These are phyloP conservation scores for Parasteatoda tepidariorum DNA, from an alignment of 1,140 invertebrate species.

Conservation along the genomic window DNA sequence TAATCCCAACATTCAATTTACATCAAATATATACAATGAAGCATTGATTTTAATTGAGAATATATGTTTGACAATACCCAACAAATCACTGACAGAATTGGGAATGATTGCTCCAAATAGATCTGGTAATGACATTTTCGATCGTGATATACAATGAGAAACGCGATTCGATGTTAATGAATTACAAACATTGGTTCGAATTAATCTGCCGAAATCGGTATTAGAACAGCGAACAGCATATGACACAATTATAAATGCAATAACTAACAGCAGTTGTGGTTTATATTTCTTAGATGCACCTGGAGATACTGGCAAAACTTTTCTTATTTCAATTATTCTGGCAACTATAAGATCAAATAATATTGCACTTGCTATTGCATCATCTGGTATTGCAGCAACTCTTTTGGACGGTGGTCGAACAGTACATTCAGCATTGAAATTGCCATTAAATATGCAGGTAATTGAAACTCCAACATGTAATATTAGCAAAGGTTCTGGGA, in stretches of 20 bases:
- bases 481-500: slow-evolving; percentile 20
- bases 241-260: no score
- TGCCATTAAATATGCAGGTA: slow-evolving; percentile 65
- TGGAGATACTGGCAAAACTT: slow-evolving; percentile 67
- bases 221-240: no score
- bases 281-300: slow-evolving; percentile 62
- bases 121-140: no score
- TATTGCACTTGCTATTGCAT: slow-evolving; percentile 69
- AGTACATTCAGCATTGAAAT: slow-evolving; percentile 71
- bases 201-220: no score
- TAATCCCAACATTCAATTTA: slow-evolving; percentile 41
- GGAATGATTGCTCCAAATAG: no score
- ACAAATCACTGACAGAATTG: no score
- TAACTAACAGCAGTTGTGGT: no score
- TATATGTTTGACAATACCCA: no score
- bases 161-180: background rate
- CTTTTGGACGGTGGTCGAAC: slow-evolving; percentile 71
- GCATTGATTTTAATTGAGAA: no score
- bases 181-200: background rate
- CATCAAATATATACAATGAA: no score
- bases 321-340: slow-evolving; percentile 64
- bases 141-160: no score
- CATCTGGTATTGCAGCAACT: slow-evolving; percentile 73
- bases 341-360: slow-evolving; percentile 62
- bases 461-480: slow-evolving; percentile 52